Percentiles rank a stretch among this genome's conserved stretches.
phyloP scores from a whole-genome alignment of 2,888 invertebrate genomes.

The Sphaeridia pumilis region DNA sequence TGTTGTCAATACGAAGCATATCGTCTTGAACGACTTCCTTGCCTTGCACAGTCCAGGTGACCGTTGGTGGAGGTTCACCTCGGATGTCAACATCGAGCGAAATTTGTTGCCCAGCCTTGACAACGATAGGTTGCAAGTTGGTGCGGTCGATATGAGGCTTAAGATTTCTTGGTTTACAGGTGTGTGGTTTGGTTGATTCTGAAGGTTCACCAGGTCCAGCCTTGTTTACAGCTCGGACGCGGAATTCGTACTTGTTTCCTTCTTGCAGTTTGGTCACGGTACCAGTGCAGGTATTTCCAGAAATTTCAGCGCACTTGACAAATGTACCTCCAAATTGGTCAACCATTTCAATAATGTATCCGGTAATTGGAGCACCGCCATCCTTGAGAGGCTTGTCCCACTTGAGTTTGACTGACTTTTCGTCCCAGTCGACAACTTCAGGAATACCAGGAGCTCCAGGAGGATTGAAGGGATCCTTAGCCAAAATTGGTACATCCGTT shows the following conservation, averaged over 20 bases:
- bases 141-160: slow-evolving; percentile 89
- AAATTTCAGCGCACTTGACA: slow-evolving; percentile 86
- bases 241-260: slow-evolving; percentile 85
- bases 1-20: slow-evolving; percentile 60
- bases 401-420: slow-evolving; percentile 77
- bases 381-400: slow-evolving; percentile 68
- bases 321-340: slow-evolving; percentile 43
- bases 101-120: slow-evolving; percentile 80
- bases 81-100: slow-evolving; percentile 76
- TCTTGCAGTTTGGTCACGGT: slow-evolving; percentile 78
- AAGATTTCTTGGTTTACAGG: slow-evolving; percentile 72
- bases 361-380: slow-evolving; percentile 88
- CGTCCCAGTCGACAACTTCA: slow-evolving; percentile 81
- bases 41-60: slow-evolving; percentile 76
- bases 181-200: slow-evolving; percentile 70
- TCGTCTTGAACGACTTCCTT: slow-evolving; percentile 41
- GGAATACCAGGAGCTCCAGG: slow-evolving; percentile 84
- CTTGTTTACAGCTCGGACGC: slow-evolving; percentile 76
- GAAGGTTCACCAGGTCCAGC: slow-evolving; percentile 84
- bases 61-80: slow-evolving; percentile 54
- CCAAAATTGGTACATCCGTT: slow-evolving; percentile 78
- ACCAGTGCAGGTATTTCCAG: slow-evolving; percentile 69
- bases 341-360: slow-evolving; percentile 89
- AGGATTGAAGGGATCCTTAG: slow-evolving; percentile 86
- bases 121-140: slow-evolving; percentile 66